Percentiles rank a stretch among this genome's conserved stretches.
Evolutionary conservation across 2,113 vertebrate genomes (phyloP).

Genomic region (Tetrax tetrax): DNA sequence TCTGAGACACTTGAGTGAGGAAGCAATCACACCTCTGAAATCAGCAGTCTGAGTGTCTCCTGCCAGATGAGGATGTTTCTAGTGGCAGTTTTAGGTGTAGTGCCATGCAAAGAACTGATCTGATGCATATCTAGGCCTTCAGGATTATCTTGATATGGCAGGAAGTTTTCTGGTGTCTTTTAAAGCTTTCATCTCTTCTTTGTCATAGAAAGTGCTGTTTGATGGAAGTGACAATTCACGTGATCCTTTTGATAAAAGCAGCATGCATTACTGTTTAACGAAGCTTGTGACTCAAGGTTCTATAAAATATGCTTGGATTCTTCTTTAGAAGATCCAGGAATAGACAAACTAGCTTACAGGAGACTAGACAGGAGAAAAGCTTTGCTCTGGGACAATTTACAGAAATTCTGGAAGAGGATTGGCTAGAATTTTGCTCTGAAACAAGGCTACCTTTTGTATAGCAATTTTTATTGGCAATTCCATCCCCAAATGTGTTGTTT

Average conservation of each 20-base stretch:
- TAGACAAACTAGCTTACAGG: conserved; percentile 26
- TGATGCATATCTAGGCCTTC: background rate
- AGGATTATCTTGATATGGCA: background rate
- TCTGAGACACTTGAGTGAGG: background rate
- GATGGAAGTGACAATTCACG: background rate
- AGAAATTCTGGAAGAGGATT: background rate
- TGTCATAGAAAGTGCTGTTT: background rate
- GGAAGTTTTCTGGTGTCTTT: background rate
- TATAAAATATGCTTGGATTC: background rate
- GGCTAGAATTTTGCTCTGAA: conserved; percentile 11
- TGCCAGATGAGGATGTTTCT: background rate
- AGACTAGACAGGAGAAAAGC: conserved; percentile 16
- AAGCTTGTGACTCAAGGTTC: background rate
- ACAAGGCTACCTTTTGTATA: background rate
- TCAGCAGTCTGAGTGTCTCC: background rate
- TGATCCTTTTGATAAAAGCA: background rate
- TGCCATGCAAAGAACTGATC: background rate
- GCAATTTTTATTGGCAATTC: conserved; percentile 20
- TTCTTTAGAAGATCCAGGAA: conserved; percentile 18
- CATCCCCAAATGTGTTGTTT: conserved; percentile 30
- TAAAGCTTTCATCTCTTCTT: background rate
- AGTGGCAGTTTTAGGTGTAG: background rate
- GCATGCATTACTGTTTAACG: background rate
- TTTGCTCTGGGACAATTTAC: conserved; percentile 14
- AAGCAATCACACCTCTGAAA: background rate